Evolutionary conservation across 2,888 invertebrate genomes (phyloP), one percentile per base, ranked within the genome.

Genomic region (Helobdella robusta): DNA sequence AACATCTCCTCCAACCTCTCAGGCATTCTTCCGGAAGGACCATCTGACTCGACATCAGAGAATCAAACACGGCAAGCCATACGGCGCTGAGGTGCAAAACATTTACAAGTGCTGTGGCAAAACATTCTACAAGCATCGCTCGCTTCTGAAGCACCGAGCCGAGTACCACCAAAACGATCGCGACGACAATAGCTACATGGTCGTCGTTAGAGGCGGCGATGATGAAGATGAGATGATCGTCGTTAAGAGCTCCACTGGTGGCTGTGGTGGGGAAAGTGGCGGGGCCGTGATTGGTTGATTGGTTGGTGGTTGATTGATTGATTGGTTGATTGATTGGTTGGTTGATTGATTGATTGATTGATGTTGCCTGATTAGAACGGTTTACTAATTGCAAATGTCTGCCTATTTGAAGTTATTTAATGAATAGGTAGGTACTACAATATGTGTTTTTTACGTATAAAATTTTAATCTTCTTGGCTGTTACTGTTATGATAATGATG

Each of bases 51-150:
- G 65, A 20, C 65, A 65, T 32, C 65, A 65, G 40, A 40, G 65
- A 34, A 65, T 65, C 44, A 65, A 65, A 34, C 65, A 65, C 40
- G 65, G 65, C 59, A 65, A 65, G 36, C 65, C 65, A 20, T 65
- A 60, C 44, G 65, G 65, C 25, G 65, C 60, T 11, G 65, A 44
- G 15, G 30, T 60, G 28, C 65, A 65, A 40, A 48, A 40, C 60
- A 50, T 65, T 52, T 65, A 60, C 65, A 60, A 65, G 36, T 65
- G 65, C 28, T 65, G 65, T 32, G 44, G 59, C 28, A 46, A 59
- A 46, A 65, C 60, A 20, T 65, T 65, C 65, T 65, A 65, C 59
- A 65, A 65, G 35, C 59, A 65, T 50, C 30, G 32, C 15, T 65
- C 65, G 23, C 60, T 65, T 11, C 65, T 60, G 34, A 59, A 60